These are phyloP conservation scores for Protosalanx chinensis DNA, from an alignment of 2,797 vertebrate genomes.

Conservation along the genomic window DNA sequence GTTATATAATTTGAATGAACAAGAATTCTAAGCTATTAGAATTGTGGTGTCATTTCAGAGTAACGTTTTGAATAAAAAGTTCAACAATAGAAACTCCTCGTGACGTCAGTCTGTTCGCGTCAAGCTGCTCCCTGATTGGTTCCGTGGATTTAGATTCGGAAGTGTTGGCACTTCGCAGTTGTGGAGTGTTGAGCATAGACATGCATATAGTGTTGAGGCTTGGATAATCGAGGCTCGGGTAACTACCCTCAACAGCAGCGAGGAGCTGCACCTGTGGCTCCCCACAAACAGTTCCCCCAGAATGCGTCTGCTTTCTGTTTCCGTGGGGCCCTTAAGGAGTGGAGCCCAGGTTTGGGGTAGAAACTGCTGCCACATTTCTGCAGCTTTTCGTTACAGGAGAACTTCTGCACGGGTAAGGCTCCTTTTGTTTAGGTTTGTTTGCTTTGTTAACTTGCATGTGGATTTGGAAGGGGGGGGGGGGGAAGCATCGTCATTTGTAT, in stretches of 20 bases:
- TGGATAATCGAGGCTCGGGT: neutral
- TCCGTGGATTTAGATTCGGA: neutral
- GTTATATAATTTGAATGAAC: neutral
- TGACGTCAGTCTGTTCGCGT: neutral
- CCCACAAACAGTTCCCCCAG: neutral
- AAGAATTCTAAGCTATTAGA: too few species aligned
- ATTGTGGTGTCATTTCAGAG: neutral
- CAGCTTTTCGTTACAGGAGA: conserved; percentile 19
- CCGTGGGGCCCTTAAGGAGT: conserved; percentile 41
- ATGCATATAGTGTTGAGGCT: too few species aligned
- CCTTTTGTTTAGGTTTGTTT: conserved; percentile 7
- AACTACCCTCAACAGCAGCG: neutral
- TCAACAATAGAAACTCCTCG: neutral
- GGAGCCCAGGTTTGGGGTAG: conserved; percentile 44
- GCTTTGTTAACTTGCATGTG: neutral
- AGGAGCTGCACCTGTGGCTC: neutral
- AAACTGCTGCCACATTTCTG: conserved; percentile 26
- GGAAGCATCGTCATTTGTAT: neutral
- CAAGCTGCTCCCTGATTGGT: conserved; percentile 4
- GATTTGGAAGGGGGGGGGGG: neutral
- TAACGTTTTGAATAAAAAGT: neutral
- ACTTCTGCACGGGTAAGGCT: conserved; percentile 38
- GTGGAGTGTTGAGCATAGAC: neutral
- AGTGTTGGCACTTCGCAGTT: conserved; percentile 13
- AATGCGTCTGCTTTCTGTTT: conserved; percentile 48